Conservation (phyloP, 2,113 vertebrate genomes). For the Lasiurus borealis region DNA sequence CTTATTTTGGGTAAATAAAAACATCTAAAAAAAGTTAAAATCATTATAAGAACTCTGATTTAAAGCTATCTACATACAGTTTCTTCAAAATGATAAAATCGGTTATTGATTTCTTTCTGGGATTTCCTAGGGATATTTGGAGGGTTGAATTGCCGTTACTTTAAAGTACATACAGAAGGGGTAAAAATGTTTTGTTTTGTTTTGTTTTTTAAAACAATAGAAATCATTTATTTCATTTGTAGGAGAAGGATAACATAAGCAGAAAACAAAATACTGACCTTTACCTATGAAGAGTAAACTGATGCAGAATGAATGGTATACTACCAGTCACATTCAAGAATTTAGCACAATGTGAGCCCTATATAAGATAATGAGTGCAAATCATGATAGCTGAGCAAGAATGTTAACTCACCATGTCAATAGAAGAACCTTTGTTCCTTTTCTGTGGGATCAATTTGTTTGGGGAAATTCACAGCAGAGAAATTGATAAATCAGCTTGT, state of each 20-base stretch:
- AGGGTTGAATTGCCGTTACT: not conserved
- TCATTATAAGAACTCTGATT: not conserved
- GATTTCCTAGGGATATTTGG: not conserved
- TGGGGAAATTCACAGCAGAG: slow-evolving; percentile 50
- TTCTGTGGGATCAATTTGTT: slow-evolving; percentile 45
- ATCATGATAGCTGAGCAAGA: not conserved
- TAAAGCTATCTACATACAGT: not conserved
- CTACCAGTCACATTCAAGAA: not conserved
- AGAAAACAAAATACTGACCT: not conserved
- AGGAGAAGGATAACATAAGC: not conserved
- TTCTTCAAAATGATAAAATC: slow-evolving; percentile 20
- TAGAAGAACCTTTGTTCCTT: slow-evolving; percentile 2
- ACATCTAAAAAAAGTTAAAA: not conserved
- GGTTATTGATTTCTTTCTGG: not conserved
- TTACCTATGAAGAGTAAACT: not conserved
- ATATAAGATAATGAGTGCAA: slow-evolving; percentile 1
- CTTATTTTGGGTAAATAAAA: slow-evolving; percentile 20
- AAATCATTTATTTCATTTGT: slow-evolving; percentile 17
- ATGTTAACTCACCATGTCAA: slow-evolving; percentile 35
- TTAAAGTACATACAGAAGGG: not conserved
- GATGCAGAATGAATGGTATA: not conserved
- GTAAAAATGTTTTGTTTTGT: not conserved
- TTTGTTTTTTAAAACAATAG: not conserved
- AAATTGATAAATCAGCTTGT: slow-evolving; percentile 70
- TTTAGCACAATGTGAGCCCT: not conserved